Evolutionary conservation across 2,888 invertebrate genomes (phyloP).

Genomic region (Bruchidius siliquastri): DNA sequence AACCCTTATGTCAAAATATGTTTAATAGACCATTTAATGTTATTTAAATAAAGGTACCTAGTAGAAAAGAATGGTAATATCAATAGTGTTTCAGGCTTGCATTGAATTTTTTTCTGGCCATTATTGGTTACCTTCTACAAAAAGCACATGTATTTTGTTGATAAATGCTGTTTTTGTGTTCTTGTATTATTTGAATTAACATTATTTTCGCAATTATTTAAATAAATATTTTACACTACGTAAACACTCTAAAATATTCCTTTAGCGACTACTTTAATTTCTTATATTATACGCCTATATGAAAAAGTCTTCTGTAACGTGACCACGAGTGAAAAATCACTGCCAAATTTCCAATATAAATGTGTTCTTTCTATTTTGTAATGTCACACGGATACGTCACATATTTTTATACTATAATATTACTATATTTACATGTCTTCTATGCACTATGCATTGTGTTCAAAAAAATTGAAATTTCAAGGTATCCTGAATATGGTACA

Average conservation of each 20-base stretch:
- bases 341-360: constrained; percentile 11
- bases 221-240: too few relatives aligned
- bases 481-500: background rate
- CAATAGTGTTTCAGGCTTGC: too few relatives aligned
- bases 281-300: background rate
- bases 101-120: too few relatives aligned
- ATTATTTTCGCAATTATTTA: too few relatives aligned
- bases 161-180: too few relatives aligned
- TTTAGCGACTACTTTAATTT: background rate
- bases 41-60: too few relatives aligned
- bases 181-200: too few relatives aligned
- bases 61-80: too few relatives aligned
- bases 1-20: too few relatives aligned
- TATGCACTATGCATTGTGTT: background rate
- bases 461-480: background rate
- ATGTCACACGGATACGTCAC: background rate
- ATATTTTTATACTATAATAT: background rate
- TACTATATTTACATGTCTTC: background rate
- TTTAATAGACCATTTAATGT: too few relatives aligned
- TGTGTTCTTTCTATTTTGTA: constrained; percentile 11
- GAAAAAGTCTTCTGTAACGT: background rate
- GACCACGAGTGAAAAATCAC: constrained; percentile 6
- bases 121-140: too few relatives aligned
- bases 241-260: background rate
- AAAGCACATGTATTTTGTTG: too few relatives aligned